A percentile compares a stretch with the other conserved stretches of the same genome.
phyloP scores from a whole-genome alignment of 2,113 vertebrate species.

The Hyperopisus bebe region DNA sequence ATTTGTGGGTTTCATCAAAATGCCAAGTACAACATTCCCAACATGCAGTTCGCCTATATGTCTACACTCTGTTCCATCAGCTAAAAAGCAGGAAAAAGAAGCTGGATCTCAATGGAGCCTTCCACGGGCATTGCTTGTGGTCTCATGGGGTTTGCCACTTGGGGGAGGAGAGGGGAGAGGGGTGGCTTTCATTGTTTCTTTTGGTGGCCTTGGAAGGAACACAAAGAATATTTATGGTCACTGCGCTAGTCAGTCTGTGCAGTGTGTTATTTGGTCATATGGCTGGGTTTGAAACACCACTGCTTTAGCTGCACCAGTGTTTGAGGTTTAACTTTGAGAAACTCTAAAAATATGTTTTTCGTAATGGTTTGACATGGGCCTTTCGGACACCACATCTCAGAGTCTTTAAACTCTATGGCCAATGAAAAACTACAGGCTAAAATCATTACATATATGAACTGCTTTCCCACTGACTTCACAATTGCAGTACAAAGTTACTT shows the following conservation, averaged over 20 bases:
- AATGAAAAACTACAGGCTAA: background rate
- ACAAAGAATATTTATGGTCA: constrained; percentile 34
- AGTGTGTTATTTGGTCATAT: constrained; percentile 43
- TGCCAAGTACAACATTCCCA: constrained; percentile 44
- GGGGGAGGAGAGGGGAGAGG: constrained; percentile 15
- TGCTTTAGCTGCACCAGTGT: constrained; percentile 21
- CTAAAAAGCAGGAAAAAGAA: constrained; percentile 35
- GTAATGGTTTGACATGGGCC: constrained; percentile 34
- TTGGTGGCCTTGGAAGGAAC: constrained; percentile 42
- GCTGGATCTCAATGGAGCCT: background rate
- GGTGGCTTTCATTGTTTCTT: constrained; percentile 44
- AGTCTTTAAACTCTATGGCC: constrained; percentile 15
- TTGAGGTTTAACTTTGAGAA: constrained; percentile 35
- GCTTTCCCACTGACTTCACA: constrained; percentile 6
- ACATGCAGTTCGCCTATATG: constrained; percentile 16
- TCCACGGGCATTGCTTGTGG: constrained; percentile 18
- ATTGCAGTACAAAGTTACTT: background rate
- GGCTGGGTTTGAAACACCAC: constrained; percentile 43
- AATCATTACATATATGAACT: background rate
- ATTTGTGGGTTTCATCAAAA: constrained; percentile 27
- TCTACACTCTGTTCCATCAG: constrained; percentile 34
- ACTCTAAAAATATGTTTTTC: constrained; percentile 46
- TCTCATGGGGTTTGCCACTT: background rate
- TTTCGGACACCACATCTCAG: constrained; percentile 30
- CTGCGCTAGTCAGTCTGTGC: constrained; percentile 31